Conservation (phyloP, 2,797 vertebrate species). For the Arnoldichthys spilopterus region DNA sequence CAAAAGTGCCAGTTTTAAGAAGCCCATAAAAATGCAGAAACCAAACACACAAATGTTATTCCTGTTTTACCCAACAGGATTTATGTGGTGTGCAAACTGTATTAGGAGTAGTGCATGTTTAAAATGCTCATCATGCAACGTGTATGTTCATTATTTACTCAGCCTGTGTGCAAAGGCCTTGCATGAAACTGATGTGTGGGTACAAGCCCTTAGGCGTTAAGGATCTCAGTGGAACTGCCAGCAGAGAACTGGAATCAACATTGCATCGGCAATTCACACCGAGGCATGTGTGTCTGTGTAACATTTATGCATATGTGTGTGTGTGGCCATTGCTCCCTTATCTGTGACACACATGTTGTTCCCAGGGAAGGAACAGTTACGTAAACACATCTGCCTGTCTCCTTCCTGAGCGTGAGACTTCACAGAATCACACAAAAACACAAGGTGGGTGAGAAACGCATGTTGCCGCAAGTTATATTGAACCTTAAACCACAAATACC, state of each 20-base stretch:
- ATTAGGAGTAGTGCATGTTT: too few relatives aligned
- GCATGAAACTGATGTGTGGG: too few relatives aligned
- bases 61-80: too few relatives aligned
- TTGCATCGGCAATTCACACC: not conserved
- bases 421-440: conserved; percentile 37
- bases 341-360: conserved; percentile 55
- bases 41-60: too few relatives aligned
- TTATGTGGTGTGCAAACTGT: too few relatives aligned
- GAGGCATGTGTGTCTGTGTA: conserved; percentile 1
- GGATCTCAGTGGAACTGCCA: not conserved
- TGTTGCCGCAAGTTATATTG: not conserved
- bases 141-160: too few relatives aligned
- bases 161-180: too few relatives aligned
- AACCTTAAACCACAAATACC: conserved; percentile 17
- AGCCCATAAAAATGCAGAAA: too few relatives aligned
- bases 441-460: conserved; percentile 1
- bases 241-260: not conserved
- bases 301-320: not conserved
- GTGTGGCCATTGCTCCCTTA: conserved; percentile 39
- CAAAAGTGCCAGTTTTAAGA: too few relatives aligned
- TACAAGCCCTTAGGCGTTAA: too few relatives aligned
- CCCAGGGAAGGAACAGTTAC: conserved; percentile 54
- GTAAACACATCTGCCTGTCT: conserved; percentile 47
- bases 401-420: conserved; percentile 45
- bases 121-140: too few relatives aligned